These are phyloP conservation scores for Labia minor DNA, from an alignment of 2,888 invertebrate species.

Conservation along the genomic window DNA sequence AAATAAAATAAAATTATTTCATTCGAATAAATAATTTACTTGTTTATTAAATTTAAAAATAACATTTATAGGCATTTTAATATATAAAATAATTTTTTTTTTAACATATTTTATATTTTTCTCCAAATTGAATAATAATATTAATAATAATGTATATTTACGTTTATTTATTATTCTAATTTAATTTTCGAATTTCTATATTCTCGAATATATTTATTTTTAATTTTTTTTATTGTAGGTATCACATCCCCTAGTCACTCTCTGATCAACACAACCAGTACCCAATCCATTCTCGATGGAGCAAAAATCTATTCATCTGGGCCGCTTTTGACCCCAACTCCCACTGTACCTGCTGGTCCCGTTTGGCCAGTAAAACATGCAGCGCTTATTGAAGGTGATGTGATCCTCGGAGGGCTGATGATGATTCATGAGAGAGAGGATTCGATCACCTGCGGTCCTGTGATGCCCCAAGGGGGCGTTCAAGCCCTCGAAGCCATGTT, in stretches of 20 bases:
- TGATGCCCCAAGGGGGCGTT: conserved; percentile 87
- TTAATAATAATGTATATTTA: too few relatives aligned
- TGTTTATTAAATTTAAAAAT: too few relatives aligned
- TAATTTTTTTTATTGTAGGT: background rate
- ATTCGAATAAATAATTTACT: too few relatives aligned
- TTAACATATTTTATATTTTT: too few relatives aligned
- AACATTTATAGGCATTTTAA: too few relatives aligned
- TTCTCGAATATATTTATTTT: background rate
- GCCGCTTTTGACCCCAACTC: background rate
- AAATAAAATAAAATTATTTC: background rate
- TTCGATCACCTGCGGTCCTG: conserved; percentile 75
- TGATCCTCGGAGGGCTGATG: conserved; percentile 84
- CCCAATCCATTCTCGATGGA: background rate
- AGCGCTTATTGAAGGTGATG: conserved; percentile 76
- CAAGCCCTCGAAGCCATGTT: conserved; percentile 88
- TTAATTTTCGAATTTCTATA: background rate
- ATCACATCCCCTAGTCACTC: background rate
- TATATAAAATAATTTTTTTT: too few relatives aligned
- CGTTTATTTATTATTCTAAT: too few relatives aligned
- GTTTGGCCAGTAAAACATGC: conserved; percentile 76
- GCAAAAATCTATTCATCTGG: background rate
- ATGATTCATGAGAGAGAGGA: conserved; percentile 91
- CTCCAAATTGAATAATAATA: too few relatives aligned
- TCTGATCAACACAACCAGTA: background rate
- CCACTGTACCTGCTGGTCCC: conserved; percentile 23